These are phyloP conservation scores for Nyctibius grandis DNA, from an alignment of 2,797 vertebrate species.

Conservation along the genomic window DNA sequence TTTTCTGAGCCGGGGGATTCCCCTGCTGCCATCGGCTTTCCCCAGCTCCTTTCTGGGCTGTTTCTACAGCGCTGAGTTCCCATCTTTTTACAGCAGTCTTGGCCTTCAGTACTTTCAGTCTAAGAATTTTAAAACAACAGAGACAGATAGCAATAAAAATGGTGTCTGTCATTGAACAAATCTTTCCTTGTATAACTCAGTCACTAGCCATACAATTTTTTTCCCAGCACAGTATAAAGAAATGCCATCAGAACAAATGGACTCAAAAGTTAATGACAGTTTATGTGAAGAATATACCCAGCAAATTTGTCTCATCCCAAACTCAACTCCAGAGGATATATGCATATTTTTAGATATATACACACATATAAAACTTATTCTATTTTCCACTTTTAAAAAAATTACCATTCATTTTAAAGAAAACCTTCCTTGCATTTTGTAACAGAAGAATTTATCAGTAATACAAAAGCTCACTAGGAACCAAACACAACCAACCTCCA, in stretches of 20 bases:
- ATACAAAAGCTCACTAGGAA: background rate
- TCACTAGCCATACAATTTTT: background rate
- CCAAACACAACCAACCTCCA: background rate
- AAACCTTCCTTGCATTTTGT: background rate
- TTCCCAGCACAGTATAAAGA: background rate
- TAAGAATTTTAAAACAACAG: background rate
- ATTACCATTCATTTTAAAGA: background rate
- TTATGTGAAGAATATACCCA: background rate
- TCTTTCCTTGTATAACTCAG: background rate
- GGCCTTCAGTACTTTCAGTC: background rate
- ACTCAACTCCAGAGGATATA: background rate
- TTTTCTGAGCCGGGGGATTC: background rate
- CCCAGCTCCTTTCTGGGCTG: background rate
- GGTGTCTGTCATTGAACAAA: background rate
- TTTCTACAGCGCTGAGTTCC: background rate
- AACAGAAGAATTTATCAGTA: background rate
- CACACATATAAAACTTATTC: background rate
- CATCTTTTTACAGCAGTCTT: background rate
- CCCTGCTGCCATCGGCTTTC: background rate
- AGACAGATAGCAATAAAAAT: background rate
- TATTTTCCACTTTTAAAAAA: background rate
- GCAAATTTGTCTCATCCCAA: background rate
- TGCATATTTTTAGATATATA: background rate
- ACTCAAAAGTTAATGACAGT: background rate
- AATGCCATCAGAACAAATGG: background rate